Evolutionary conservation across 2,888 invertebrate species (phyloP).

Genomic region (Atrina japonica): DNA sequence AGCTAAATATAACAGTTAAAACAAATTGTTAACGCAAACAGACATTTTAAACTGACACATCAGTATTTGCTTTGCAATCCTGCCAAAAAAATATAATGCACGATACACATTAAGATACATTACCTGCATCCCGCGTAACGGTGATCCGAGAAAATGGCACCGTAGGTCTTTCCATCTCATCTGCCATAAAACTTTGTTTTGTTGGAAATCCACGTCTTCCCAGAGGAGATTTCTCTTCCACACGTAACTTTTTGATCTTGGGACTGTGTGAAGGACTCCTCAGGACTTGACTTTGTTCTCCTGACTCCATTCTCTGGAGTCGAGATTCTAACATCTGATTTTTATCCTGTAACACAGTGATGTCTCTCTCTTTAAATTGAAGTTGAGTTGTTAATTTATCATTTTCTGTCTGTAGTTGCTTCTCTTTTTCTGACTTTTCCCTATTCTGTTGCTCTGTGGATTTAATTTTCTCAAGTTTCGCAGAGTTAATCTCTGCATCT

Average conservation of each 20-base stretch:
- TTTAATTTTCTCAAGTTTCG: slow-evolving; percentile 58
- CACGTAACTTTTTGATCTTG: slow-evolving; percentile 22
- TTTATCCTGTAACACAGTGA: slow-evolving; percentile 49
- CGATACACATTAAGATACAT: too few species aligned
- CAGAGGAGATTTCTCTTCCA: slow-evolving; percentile 30
- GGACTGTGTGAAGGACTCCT: slow-evolving; percentile 36
- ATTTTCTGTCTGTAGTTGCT: slow-evolving; percentile 53
- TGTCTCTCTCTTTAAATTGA: slow-evolving; percentile 67
- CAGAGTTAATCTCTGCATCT: slow-evolving; percentile 56
- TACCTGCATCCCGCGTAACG: not conserved
- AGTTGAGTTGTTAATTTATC: slow-evolving; percentile 59
- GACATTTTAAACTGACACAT: too few species aligned
- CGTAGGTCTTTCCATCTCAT: slow-evolving; percentile 41
- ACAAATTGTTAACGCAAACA: too few species aligned
- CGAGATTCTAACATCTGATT: slow-evolving; percentile 54
- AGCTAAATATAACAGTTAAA: too few species aligned
- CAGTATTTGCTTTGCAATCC: too few species aligned
- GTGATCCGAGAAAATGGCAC: not conserved
- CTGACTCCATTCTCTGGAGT: slow-evolving; percentile 3
- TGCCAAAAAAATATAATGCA: too few species aligned
- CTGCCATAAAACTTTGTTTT: slow-evolving; percentile 53
- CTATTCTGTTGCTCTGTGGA: slow-evolving; percentile 51
- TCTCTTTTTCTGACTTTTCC: slow-evolving; percentile 60
- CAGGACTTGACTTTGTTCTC: slow-evolving; percentile 15
- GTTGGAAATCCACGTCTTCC: slow-evolving; percentile 53